Evolutionary conservation across 2,888 invertebrate species (phyloP), one percentile per base, ranked within the genome.

Genomic region (Stenichneumon culpator): DNA sequence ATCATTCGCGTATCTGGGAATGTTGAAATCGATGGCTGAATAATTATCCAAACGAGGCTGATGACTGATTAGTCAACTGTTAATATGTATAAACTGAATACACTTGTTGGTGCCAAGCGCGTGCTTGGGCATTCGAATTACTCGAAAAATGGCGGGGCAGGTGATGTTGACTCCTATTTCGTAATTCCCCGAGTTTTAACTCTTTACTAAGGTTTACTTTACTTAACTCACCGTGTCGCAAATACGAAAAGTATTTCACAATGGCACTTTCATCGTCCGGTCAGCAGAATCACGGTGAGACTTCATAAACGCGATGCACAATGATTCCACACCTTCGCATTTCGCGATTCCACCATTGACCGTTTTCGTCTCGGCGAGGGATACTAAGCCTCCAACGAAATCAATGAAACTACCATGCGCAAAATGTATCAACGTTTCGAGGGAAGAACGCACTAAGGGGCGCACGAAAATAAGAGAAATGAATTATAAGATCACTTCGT

Each of bases 1-100:
- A 0, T 69, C 90, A 1, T 3, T 90, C 28, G 88, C 85, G 9
- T 90, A 90, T 25, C 65, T 90, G 14, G 90, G 88, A 44, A 57
- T 90, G 67, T 83, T 90, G 3, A 88, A 89, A 69, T 87, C 86
- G 0, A 82, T 89, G 73, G 80, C 83, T 1, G 78, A 60, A 28
- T 68, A 32, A 68, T 19, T 4, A n/a, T 19, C 44, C 25, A 19
- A 69, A 14, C 6, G 19, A 44, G 0, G 9, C 22, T 19, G 19
- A 28, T 1, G 44, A 19, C 11, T 39, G 11, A 11, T 67, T 67
- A 44, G 19, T 36, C 36, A 68, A 39, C 11, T 44, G 44, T 68
- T 68, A 22, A 36, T 22, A 19, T 44, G 44, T 44, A 19, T 19
- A 68, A 44, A 22, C 1, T 19, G 0, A 68, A 36, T 14, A 44